Conservation (phyloP, 2,113 vertebrate species). For the Mobula birostris region DNA sequence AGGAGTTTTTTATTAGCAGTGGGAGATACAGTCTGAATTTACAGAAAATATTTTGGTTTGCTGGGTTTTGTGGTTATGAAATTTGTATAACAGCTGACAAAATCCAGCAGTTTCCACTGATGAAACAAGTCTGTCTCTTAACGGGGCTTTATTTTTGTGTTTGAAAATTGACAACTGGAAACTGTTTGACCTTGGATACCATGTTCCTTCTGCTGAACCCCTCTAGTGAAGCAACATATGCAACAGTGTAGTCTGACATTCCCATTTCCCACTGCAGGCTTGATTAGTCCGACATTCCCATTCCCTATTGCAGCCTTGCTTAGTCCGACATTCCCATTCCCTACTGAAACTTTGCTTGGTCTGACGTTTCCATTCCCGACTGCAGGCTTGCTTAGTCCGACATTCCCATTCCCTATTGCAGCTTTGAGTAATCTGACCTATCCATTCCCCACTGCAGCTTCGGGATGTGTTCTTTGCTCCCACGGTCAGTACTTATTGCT, state of each 20-base stretch:
- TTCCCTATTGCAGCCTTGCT: no score
- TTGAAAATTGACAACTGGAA: not conserved
- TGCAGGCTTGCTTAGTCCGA: no score
- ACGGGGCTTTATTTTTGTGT: not conserved
- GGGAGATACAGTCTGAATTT: not conserved
- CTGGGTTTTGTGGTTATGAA: not conserved
- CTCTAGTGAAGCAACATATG: not conserved
- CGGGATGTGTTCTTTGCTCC: no score
- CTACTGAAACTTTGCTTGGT: not conserved
- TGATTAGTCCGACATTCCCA: not conserved
- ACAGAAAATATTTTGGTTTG: slow-evolving; percentile 26
- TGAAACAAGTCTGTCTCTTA: not conserved
- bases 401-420: no score
- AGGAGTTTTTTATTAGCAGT: slow-evolving; percentile 1
- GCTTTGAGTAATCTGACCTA: no score
- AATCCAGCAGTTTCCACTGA: not conserved
- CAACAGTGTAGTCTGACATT: not conserved
- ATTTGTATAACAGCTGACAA: not conserved
- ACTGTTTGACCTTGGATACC: not conserved
- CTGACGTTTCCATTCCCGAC: no score
- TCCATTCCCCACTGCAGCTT: not conserved
- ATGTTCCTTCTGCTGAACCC: not conserved
- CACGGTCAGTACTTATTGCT: no score
- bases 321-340: no score
- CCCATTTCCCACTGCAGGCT: not conserved